Evolutionary conservation across 1,140 invertebrate species (phyloP).

Genomic region (Helicoverpa armigera): DNA sequence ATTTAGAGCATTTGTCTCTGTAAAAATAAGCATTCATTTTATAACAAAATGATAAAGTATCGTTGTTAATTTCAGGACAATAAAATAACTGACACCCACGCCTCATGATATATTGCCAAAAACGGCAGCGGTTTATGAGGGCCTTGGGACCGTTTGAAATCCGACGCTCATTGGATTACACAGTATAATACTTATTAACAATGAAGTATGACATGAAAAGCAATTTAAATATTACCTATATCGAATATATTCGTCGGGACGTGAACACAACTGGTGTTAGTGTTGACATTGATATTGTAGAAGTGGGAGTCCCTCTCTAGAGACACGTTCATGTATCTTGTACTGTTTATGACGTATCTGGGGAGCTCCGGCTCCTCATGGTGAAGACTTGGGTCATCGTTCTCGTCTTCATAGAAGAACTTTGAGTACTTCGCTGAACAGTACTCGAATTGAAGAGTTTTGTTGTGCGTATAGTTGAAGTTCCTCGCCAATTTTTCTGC

Average conservation of each 20-base stretch:
- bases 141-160: background rate
- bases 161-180: background rate
- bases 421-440: conserved; percentile 91
- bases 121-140: too few relatives aligned
- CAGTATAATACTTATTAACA: background rate
- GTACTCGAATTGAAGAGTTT: conserved; percentile 86
- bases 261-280: conserved; percentile 94
- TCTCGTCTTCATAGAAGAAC: conserved; percentile 70
- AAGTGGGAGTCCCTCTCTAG: conserved; percentile 93
- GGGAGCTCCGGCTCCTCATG: conserved; percentile 19
- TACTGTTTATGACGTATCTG: conserved; percentile 63
- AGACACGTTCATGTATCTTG: conserved; percentile 86
- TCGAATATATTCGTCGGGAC: conserved; percentile 98
- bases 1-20: conserved; percentile 89
- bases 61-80: too few relatives aligned
- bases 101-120: too few relatives aligned
- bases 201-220: background rate
- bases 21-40: conserved; percentile 58
- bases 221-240: conserved; percentile 87
- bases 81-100: too few relatives aligned
- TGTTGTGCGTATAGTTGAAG: conserved; percentile 84
- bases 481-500: conserved; percentile 89
- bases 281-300: conserved; percentile 94
- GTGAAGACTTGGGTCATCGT: conserved; percentile 50
- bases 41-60: too few relatives aligned